A percentile compares a stretch with the other conserved stretches of the same genome.
phyloP scores from a whole-genome alignment of 2,797 vertebrate species.

The Tapirus indicus region DNA sequence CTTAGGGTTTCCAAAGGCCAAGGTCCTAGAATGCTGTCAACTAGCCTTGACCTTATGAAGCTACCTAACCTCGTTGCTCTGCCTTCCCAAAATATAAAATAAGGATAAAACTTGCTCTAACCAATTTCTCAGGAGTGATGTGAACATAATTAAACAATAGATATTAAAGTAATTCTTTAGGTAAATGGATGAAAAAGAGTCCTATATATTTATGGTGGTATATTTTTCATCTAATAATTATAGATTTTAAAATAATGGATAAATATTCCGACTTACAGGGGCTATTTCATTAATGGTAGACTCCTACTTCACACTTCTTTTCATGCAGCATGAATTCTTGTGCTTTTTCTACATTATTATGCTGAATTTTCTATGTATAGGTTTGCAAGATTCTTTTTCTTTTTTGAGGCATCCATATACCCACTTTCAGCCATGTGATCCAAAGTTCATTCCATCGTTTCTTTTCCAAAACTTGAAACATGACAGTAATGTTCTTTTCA shows the following conservation, averaged over 20 bases:
- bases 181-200: not conserved
- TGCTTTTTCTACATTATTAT: not conserved
- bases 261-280: not conserved
- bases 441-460: not conserved
- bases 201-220: not conserved
- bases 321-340: not conserved
- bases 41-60: not conserved
- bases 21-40: not conserved
- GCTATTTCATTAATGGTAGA: not conserved
- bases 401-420: not conserved
- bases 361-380: not conserved
- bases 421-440: not conserved
- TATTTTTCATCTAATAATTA: not conserved
- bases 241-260: not conserved
- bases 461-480: slow-evolving; percentile 47
- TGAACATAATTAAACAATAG: not conserved
- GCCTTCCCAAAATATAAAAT: not conserved
- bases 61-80: not conserved
- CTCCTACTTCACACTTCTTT: not conserved
- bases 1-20: not conserved
- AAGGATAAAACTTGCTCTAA: not conserved
- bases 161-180: not conserved
- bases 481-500: slow-evolving; percentile 33
- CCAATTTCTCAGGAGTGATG: not conserved
- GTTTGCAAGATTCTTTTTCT: not conserved